Conservation (phyloP, 2,797 vertebrate species). For the Sardinella longiceps region DNA sequence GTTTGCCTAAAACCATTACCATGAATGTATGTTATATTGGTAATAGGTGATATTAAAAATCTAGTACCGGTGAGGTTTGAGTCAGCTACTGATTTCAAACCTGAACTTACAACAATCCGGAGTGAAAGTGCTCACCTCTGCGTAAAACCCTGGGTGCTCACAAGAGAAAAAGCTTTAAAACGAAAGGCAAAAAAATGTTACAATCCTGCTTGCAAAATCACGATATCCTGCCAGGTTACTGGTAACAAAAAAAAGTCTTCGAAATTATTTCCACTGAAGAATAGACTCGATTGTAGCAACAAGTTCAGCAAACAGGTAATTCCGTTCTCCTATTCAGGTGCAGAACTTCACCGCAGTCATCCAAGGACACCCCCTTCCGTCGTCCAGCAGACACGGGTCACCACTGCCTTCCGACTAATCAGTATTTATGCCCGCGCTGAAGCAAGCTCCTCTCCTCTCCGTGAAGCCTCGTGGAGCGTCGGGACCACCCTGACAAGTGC, state of each 20-base stretch:
- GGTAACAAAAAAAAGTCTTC: slow-evolving; percentile 41
- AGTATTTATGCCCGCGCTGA: slow-evolving; percentile 7
- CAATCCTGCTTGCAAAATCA: slow-evolving; percentile 30
- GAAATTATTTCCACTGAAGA: slow-evolving; percentile 36
- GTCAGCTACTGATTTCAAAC: background rate
- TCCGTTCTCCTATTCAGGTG: slow-evolving; percentile 62
- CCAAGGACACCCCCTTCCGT: slow-evolving; percentile 48
- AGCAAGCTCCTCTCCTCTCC: slow-evolving; percentile 55
- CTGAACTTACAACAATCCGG: background rate
- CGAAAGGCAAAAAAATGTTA: slow-evolving; percentile 13
- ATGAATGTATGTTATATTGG: slow-evolving; percentile 8
- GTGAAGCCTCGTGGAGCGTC: slow-evolving; percentile 50
- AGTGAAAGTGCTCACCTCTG: slow-evolving; percentile 45
- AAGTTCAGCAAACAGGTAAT: slow-evolving; percentile 79
- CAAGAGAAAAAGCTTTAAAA: slow-evolving; percentile 30
- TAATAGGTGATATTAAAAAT: background rate
- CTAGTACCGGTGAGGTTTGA: background rate
- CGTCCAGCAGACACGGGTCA: background rate
- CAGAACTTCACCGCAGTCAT: slow-evolving; percentile 32
- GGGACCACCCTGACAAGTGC: slow-evolving; percentile 46
- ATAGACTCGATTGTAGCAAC: slow-evolving; percentile 74
- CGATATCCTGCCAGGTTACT: background rate
- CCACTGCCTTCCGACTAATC: slow-evolving; percentile 13
- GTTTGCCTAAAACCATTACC: slow-evolving; percentile 41
- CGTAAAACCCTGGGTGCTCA: slow-evolving; percentile 43